Base-by-base conservation (phyloP, 1,140 invertebrate genomes). In the Hyles vespertilio region DNA sequence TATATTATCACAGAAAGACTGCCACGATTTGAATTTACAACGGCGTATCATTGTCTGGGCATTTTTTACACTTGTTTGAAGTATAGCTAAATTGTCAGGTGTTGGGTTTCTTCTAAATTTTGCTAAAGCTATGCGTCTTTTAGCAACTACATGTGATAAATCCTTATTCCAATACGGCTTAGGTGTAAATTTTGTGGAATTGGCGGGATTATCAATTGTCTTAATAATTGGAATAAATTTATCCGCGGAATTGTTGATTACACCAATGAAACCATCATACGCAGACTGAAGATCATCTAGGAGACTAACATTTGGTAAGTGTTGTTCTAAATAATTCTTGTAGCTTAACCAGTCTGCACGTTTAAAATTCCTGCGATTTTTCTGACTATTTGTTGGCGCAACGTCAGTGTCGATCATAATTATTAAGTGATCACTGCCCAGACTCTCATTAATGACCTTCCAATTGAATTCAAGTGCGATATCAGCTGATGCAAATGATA, bases 171-270 rank as follows among this genome's bases (percentile, higher is more conserved):
- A 63, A 45, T 55, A 63, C n/a, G 56, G 46, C 45, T 63, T 58
- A 2, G 58, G 52, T 36, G 7, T 47, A 43, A 59, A 59, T 12
- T 56, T 63, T 40, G 1, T 40, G 36, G 36, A 5, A 12, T 9
- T 46, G n/a, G 5, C 3, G 5, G 59, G 59, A 32, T 56, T 32
- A 8, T n/a, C 3, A 8, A n/a, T 40, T 9, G 51, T 51, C 32
- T 52, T 67, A 11, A 53, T 54, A 7, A 32, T 10, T 5, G 64
- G 64, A 32, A 67, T 62, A 44, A 8, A 10, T 10, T 56, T 32
- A 11, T 63, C 51, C 2, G 61, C 65, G 3, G 65, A 46, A 43
- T 36, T 9, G 9, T 63, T 63, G 6, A 67, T 59, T 5, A n/a
- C n/a, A 44, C 54, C 11, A 3, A 62, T 47, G 49, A 67, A 54